phyloP scores from a whole-genome alignment of 1,140 invertebrate species.

The Euschistus heros region DNA sequence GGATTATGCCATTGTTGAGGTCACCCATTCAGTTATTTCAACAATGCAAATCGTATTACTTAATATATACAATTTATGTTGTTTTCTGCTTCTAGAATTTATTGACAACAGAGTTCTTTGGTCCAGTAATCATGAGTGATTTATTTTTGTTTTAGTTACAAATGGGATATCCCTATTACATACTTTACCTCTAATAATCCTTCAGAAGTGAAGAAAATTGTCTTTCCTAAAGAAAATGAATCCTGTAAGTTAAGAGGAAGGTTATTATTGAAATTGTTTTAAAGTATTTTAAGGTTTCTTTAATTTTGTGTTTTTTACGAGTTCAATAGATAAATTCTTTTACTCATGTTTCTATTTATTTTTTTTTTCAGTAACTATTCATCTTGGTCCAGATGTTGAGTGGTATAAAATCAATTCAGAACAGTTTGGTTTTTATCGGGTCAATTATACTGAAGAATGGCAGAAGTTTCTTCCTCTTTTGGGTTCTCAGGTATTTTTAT shows the following conservation, averaged over 20 bases:
- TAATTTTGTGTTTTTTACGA: no score
- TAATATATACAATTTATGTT: no score
- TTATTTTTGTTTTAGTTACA: constrained; percentile 45
- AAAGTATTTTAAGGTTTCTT: background rate
- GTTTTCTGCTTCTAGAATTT: no score
- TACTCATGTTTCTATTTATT: background rate
- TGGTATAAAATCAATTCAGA: constrained; percentile 23
- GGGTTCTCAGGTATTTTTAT: background rate
- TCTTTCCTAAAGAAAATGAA: constrained; percentile 16
- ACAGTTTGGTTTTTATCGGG: constrained; percentile 44
- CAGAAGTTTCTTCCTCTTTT: constrained; percentile 40
- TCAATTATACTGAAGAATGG: constrained; percentile 53
- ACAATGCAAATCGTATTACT: no score
- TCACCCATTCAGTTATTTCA: no score
- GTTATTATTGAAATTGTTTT: background rate
- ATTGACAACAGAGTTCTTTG: no score
- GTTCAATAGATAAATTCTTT: no score
- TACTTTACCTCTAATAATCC: constrained; percentile 51
- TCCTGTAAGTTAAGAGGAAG: background rate
- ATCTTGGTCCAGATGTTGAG: background rate
- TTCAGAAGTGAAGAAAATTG: constrained; percentile 15
- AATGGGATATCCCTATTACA: constrained; percentile 73
- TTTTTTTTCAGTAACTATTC: constrained; percentile 4
- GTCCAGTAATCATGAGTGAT: no score
- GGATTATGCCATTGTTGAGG: no score